Percentiles rank a stretch among this genome's conserved stretches.
phyloP scores from a whole-genome alignment of 2,888 invertebrate genomes.

The Lathronympha strigana region DNA sequence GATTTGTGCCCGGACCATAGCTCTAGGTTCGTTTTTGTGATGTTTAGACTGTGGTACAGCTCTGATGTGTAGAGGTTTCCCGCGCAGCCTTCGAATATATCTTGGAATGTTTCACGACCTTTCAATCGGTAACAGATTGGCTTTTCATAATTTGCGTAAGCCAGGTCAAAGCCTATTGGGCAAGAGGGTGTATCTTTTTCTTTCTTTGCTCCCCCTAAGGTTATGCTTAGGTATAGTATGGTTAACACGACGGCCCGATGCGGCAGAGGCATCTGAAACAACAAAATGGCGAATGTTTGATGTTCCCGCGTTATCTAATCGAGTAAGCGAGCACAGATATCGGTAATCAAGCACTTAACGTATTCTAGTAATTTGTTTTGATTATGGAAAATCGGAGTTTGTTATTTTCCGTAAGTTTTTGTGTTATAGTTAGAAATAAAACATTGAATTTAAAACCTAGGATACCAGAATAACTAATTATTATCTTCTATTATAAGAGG shows the following conservation, averaged over 20 bases:
- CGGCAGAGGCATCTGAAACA: conserved; percentile 63
- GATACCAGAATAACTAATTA: too few species aligned
- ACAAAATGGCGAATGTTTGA: conserved; percentile 46
- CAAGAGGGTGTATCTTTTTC: conserved; percentile 50
- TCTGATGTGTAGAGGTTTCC: conserved; percentile 68
- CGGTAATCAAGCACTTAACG: conserved; percentile 54
- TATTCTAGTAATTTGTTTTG: conserved; percentile 49
- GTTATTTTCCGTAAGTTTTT: not conserved
- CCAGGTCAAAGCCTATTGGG: conserved; percentile 69
- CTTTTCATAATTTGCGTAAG: conserved; percentile 52
- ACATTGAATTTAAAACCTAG: not conserved
- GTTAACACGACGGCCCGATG: conserved; percentile 50
- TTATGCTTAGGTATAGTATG: conserved; percentile 47
- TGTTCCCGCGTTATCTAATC: conserved; percentile 41
- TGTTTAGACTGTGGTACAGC: conserved; percentile 59
- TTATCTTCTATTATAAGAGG: too few species aligned
- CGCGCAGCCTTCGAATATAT: conserved; percentile 67
- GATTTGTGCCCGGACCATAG: conserved; percentile 77
- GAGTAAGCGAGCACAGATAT: conserved; percentile 43
- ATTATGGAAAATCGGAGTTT: conserved; percentile 43
- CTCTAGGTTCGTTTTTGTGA: conserved; percentile 55
- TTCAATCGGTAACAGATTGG: conserved; percentile 70
- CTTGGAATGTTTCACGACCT: conserved; percentile 66
- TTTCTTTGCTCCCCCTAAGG: conserved; percentile 48
- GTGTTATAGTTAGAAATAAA: not conserved